phyloP scores from a whole-genome alignment of 2,797 vertebrate species.

The Paratrypauchen microcephalus region DNA sequence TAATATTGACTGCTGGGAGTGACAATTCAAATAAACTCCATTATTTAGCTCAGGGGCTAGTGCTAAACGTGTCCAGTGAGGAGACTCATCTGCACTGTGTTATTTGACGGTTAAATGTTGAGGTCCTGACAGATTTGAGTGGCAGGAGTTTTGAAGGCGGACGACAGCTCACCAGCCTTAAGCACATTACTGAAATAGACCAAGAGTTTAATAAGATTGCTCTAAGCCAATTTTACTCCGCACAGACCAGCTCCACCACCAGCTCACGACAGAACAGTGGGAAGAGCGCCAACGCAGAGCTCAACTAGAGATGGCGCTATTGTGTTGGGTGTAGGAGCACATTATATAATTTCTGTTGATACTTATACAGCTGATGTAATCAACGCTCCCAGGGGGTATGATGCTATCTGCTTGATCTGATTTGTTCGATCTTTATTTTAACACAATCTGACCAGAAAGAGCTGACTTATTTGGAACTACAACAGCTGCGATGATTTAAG shows the following conservation, averaged over 20 bases:
- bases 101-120: neutral
- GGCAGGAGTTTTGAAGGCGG: slow-evolving; percentile 1
- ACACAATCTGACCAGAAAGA: too few species aligned
- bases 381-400: too few species aligned
- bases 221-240: slow-evolving; percentile 7
- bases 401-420: too few species aligned
- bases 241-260: neutral
- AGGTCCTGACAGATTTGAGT: slow-evolving; percentile 12
- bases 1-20: neutral
- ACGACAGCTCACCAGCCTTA: slow-evolving; percentile 11
- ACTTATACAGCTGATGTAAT: neutral
- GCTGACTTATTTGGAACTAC: too few species aligned
- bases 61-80: neutral
- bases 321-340: neutral
- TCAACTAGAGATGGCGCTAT: neutral
- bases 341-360: neutral
- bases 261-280: too few species aligned
- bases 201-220: slow-evolving; percentile 12
- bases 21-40: neutral
- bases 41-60: neutral
- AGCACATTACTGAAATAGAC: slow-evolving; percentile 15
- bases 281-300: neutral
- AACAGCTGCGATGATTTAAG: too few species aligned
- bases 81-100: neutral
- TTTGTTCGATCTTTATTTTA: too few species aligned